Evolutionary conservation across 1,140 invertebrate genomes (phyloP).

Genomic region (Drosophila setifemur): DNA sequence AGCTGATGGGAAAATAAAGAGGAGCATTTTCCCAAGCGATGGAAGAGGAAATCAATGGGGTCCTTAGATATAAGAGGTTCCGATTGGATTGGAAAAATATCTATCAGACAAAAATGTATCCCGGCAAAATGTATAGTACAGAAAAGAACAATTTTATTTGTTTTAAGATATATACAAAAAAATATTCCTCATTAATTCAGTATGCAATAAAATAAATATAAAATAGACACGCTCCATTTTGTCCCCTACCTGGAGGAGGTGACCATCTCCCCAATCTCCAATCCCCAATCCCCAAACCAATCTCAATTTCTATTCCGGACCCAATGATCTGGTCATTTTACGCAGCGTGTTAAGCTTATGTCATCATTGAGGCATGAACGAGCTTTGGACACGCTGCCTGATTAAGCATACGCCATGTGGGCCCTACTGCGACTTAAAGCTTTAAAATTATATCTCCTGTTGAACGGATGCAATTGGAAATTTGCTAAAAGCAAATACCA

Average conservation of each 20-base stretch:
- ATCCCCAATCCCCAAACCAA: not conserved
- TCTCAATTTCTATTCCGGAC: not conserved
- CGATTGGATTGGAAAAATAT: not conserved
- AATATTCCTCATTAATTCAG: too few relatives aligned
- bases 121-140: too few relatives aligned
- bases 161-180: too few relatives aligned
- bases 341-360: constrained; percentile 70
- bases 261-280: too few relatives aligned
- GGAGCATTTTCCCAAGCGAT: not conserved
- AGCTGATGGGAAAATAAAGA: constrained; percentile 29
- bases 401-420: constrained; percentile 52
- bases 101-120: too few relatives aligned
- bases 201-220: too few relatives aligned
- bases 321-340: constrained; percentile 7
- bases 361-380: constrained; percentile 77
- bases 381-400: constrained; percentile 62
- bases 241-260: too few relatives aligned
- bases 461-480: constrained; percentile 39
- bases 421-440: constrained; percentile 12
- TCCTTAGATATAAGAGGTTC: not conserved
- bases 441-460: constrained; percentile 19
- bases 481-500: constrained; percentile 75
- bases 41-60: constrained; percentile 2
- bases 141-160: too few relatives aligned
- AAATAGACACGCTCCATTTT: too few relatives aligned